Evolutionary conservation across 2,113 vertebrate genomes (phyloP).

Genomic region (Lophotis ruficrista): DNA sequence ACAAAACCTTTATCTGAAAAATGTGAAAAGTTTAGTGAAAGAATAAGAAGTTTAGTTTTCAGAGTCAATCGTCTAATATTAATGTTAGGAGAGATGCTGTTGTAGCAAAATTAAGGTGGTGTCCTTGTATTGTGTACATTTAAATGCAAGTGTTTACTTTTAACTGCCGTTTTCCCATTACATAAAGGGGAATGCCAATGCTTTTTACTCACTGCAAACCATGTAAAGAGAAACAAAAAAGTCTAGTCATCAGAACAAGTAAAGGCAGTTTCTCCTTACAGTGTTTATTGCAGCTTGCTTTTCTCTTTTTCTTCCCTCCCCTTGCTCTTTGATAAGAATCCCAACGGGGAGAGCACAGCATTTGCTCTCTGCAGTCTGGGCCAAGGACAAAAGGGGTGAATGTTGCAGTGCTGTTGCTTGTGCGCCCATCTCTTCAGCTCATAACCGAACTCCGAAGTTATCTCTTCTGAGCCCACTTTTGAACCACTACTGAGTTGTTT

Average conservation of each 20-base stretch:
- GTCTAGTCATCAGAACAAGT: neutral
- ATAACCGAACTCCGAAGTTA: neutral
- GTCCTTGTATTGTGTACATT: neutral
- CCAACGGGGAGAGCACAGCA: neutral
- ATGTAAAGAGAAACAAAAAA: neutral
- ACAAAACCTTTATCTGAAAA: neutral
- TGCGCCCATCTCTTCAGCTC: neutral
- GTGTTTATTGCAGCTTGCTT: neutral
- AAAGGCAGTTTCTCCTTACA: slow-evolving; percentile 20
- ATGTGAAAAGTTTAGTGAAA: neutral
- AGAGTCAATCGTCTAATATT: neutral
- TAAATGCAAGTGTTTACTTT: slow-evolving; percentile 32
- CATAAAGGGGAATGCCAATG: neutral
- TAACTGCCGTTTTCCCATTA: neutral
- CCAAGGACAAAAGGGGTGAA: slow-evolving; percentile 2
- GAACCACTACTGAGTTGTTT: neutral
- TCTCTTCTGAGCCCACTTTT: neutral
- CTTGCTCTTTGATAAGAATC: slow-evolving; percentile 17
- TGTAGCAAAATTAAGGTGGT: neutral
- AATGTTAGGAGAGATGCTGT: neutral
- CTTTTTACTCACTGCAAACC: slow-evolving; percentile 2
- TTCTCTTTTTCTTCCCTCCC: neutral
- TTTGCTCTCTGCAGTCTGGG: neutral
- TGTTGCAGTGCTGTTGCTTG: neutral
- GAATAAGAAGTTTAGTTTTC: neutral